phyloP scores from a whole-genome alignment of 2,113 vertebrate genomes.

The Platysternon megacephalum region DNA sequence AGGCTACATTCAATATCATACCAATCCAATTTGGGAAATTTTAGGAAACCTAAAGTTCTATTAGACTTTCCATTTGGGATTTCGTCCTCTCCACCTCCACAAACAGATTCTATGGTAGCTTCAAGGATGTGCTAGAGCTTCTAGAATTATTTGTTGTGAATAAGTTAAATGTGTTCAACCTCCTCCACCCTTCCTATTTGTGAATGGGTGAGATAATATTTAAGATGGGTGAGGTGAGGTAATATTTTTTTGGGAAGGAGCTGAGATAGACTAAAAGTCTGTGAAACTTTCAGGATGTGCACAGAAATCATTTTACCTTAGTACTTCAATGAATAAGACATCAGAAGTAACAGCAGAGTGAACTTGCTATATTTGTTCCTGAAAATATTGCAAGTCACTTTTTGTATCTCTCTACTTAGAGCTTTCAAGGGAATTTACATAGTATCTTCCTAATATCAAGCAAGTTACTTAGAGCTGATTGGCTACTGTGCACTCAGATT shows the following conservation, averaged over 20 bases:
- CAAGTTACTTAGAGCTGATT: background rate
- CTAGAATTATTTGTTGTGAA: background rate
- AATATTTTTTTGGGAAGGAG: too few relatives aligned
- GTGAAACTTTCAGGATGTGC: background rate
- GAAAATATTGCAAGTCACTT: background rate
- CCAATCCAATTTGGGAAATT: rapidly evolving
- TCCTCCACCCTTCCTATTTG: background rate
- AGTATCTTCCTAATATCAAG: background rate
- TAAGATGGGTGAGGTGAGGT: too few relatives aligned
- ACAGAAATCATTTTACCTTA: conserved; percentile 7
- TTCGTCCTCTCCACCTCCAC: background rate
- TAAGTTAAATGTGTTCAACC: background rate
- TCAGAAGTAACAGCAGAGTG: background rate
- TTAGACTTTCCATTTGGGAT: background rate
- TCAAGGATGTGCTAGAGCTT: background rate
- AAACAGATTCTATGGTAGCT: rapidly evolving
- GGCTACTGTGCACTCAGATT: background rate
- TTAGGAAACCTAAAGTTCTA: background rate
- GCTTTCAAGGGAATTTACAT: background rate
- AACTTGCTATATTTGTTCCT: background rate
- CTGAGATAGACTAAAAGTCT: too few relatives aligned
- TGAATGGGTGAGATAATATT: too few relatives aligned
- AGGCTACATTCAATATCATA: background rate
- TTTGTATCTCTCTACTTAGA: background rate
- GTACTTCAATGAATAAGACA: background rate